phyloP scores from a whole-genome alignment of 1,140 invertebrate species.

The Drosophila kohkoa region DNA sequence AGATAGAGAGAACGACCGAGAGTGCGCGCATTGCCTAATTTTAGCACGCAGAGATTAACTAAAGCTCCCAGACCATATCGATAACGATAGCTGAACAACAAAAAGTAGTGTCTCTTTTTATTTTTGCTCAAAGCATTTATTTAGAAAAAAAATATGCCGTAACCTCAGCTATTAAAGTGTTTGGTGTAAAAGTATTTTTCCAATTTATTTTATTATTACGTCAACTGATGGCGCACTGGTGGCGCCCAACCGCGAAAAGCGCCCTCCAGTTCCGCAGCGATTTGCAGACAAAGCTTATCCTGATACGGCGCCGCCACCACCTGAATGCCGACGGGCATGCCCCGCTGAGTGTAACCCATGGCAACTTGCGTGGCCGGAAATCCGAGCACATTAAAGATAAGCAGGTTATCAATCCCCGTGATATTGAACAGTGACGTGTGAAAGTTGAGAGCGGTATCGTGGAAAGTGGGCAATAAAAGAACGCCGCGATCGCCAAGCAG shows the following conservation, averaged over 20 bases:
- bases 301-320: slow-evolving; percentile 88
- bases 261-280: slow-evolving; percentile 91
- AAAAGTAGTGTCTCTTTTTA: too few species aligned
- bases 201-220: too few species aligned
- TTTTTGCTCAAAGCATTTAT: neutral
- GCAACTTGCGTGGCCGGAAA: slow-evolving; percentile 91
- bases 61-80: neutral
- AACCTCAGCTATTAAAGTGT: slow-evolving; percentile 41
- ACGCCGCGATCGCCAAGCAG: slow-evolving; percentile 89
- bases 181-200: neutral
- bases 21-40: neutral
- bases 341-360: slow-evolving; percentile 88
- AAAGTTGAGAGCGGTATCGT: slow-evolving; percentile 87
- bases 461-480: slow-evolving; percentile 91
- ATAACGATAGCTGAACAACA: neutral
- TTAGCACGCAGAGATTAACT: neutral
- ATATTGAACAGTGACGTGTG: slow-evolving; percentile 88
- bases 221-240: slow-evolving; percentile 69
- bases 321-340: slow-evolving; percentile 91
- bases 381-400: slow-evolving; percentile 91
- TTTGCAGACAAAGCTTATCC: slow-evolving; percentile 91
- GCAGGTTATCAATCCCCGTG: slow-evolving; percentile 88
- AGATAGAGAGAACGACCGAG: slow-evolving; percentile 4
- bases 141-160: slow-evolving; percentile 12
- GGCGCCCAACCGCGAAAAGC: slow-evolving; percentile 92